Evolutionary conservation across 2,113 vertebrate genomes (phyloP).

Genomic region (Aspiorhynchus laticeps): DNA sequence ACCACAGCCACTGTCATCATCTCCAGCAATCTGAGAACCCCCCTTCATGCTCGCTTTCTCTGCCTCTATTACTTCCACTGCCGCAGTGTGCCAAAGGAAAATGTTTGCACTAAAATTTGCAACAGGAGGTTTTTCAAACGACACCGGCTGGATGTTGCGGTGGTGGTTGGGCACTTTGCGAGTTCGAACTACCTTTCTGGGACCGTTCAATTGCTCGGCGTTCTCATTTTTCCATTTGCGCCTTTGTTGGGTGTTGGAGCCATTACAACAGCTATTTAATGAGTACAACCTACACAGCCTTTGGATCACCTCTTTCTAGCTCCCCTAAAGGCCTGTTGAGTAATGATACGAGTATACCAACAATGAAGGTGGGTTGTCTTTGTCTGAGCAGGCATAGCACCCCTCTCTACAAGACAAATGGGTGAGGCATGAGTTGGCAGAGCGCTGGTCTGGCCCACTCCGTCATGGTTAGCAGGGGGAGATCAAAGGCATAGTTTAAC

Average conservation of each 20-base stretch:
- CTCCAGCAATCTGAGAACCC: slow-evolving; percentile 28
- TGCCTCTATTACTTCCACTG: neutral
- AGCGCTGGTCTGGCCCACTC: slow-evolving; percentile 6
- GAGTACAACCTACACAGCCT: slow-evolving; percentile 36
- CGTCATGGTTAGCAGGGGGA: slow-evolving; percentile 21
- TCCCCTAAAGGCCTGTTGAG: slow-evolving; percentile 28
- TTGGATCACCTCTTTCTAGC: slow-evolving; percentile 41
- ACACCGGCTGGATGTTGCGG: slow-evolving; percentile 13
- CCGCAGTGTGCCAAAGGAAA: neutral
- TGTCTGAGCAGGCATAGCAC: slow-evolving; percentile 34
- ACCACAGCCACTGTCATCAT: slow-evolving; percentile 57
- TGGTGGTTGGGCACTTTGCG: neutral
- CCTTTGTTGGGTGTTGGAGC: slow-evolving; percentile 56
- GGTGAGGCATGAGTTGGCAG: slow-evolving; percentile 57
- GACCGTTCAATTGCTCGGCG: slow-evolving; percentile 38
- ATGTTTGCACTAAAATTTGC: slow-evolving; percentile 51
- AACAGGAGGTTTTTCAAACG: slow-evolving; percentile 45
- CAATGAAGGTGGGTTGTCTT: slow-evolving; percentile 31
- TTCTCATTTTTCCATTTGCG: slow-evolving; percentile 60
- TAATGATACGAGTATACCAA: slow-evolving; percentile 38
- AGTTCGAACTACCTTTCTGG: slow-evolving; percentile 7
- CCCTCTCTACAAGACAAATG: slow-evolving; percentile 24
- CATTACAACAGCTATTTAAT: slow-evolving; percentile 52
- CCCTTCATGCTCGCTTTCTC: neutral
- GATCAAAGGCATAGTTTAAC: slow-evolving; percentile 47